phyloP scores from a whole-genome alignment of 2,888 invertebrate genomes.

The Azorinus chamasolen region DNA sequence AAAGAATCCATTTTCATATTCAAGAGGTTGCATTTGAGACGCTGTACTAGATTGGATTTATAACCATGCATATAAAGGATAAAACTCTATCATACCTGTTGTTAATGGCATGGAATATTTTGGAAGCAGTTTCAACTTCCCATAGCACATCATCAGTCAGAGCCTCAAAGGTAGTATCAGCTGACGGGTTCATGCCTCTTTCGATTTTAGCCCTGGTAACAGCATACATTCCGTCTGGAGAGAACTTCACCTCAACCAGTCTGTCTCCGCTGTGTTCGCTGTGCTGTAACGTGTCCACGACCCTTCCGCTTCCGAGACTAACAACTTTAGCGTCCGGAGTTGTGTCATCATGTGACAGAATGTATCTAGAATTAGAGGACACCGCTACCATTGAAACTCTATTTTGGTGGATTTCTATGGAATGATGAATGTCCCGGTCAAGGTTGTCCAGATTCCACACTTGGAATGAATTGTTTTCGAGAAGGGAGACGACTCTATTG shows the following conservation, averaged over 20 bases:
- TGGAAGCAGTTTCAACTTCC: conserved; percentile 70
- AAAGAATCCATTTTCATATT: too few relatives aligned
- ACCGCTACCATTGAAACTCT: conserved; percentile 65
- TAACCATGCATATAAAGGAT: too few relatives aligned
- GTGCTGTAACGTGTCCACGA: conserved; percentile 72
- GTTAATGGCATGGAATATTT: conserved; percentile 63
- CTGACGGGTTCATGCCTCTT: conserved; percentile 30
- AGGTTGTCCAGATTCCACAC: conserved; percentile 83
- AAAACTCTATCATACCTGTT: too few relatives aligned
- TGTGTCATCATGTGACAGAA: conserved; percentile 69
- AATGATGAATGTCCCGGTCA: conserved; percentile 76
- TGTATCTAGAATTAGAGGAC: conserved; percentile 56
- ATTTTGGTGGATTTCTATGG: conserved; percentile 74
- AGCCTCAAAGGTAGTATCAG: conserved; percentile 52
- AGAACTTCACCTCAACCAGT: conserved; percentile 68
- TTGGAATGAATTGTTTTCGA: conserved; percentile 78
- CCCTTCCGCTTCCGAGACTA: conserved; percentile 69
- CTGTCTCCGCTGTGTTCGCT: conserved; percentile 64
- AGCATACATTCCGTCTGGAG: conserved; percentile 71
- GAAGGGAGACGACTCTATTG: conserved; percentile 78
- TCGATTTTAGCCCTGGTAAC: conserved; percentile 67
- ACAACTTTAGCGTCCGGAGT: conserved; percentile 79
- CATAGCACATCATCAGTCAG: conserved; percentile 78
- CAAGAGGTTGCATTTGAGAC: too few relatives aligned
- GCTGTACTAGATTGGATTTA: too few relatives aligned